Conservation (phyloP, 2,888 invertebrate species). For the Lomographa bimaculata region DNA sequence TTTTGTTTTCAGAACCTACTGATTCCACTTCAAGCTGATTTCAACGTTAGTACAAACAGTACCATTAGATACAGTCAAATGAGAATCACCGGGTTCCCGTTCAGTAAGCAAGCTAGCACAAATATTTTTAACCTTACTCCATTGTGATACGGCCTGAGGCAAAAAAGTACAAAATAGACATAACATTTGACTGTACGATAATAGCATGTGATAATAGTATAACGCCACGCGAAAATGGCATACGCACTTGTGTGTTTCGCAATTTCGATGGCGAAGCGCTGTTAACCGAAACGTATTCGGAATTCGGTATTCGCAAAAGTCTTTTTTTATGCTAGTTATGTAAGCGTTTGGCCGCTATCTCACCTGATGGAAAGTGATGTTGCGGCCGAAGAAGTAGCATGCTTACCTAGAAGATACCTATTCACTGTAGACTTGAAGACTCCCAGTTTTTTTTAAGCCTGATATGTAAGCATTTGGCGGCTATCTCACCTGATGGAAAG, state of each 20-base stretch:
- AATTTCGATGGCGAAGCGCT: slow-evolving; percentile 11
- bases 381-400: too few species aligned
- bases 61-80: slow-evolving; percentile 22
- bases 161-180: slow-evolving; percentile 7
- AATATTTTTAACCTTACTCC: slow-evolving; percentile 10
- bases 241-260: slow-evolving; percentile 12
- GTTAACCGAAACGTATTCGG: too few species aligned
- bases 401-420: too few species aligned
- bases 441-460: too few species aligned
- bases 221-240: slow-evolving; percentile 11
- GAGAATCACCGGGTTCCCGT: slow-evolving; percentile 8
- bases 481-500: too few species aligned
- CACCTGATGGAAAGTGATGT: too few species aligned
- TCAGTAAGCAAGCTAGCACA: slow-evolving; percentile 8
- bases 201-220: slow-evolving; percentile 22
- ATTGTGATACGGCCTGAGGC: slow-evolving; percentile 9
- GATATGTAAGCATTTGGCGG: too few species aligned
- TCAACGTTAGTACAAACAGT: slow-evolving; percentile 45
- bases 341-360: too few species aligned
- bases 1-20: slow-evolving; percentile 45
- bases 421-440: too few species aligned
- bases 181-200: slow-evolving; percentile 23
- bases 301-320: too few species aligned
- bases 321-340: too few species aligned
- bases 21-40: slow-evolving; percentile 38